Base-by-base conservation (phyloP, 2,797 vertebrate species). In the Tiaroga cobitis region DNA sequence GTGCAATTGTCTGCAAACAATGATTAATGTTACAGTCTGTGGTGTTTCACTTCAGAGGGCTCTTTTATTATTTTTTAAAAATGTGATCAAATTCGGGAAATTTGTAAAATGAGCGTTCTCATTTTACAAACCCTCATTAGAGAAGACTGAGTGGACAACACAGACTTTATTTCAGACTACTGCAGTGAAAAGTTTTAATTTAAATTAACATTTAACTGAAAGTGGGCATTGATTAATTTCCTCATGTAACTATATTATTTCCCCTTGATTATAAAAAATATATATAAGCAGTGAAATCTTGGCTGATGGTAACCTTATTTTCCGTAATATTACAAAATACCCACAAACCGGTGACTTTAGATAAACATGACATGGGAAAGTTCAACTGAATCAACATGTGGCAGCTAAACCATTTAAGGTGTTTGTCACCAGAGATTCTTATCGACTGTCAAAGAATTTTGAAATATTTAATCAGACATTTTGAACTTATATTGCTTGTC, bases 331-430 rank as follows among this genome's bases (percentile, higher is more conserved):
- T 41, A 29, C 54, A 59, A 78, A 41, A 61, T 19, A 26, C 8
- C 5, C 41, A 19, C 24, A 41, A 78, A 29, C 5, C 0, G 0
- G n/a, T 61, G 34, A 61, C 54, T 59, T 39, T 63, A 78, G 29
- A 61, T 61, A 78, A 63, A 78, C 37, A 63, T 39, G 34, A 29
- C 56, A 78, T 78, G 56, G 37, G 76, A 61, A 78, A 78, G 59
- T 26, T 61, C 24, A 78, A 61, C 56, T 78, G 37, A 78, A 77
- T 77, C 51, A 77, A 77, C 54, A 77, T 0, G 10, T n/a, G 32
- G 3, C 32, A 37, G 11, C 32, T 56, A 37, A 56, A 24, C 49
- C 1, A 4, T 59, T 61, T 24, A 39, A 41, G 24, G 34, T 26
- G 46, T 61, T 24, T 78, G 61, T 63, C 5, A 29, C 54, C 15